Evolutionary conservation across 2,797 vertebrate species (phyloP), one percentile per base, ranked within the genome.

Genomic region (Diceros bicornis): DNA sequence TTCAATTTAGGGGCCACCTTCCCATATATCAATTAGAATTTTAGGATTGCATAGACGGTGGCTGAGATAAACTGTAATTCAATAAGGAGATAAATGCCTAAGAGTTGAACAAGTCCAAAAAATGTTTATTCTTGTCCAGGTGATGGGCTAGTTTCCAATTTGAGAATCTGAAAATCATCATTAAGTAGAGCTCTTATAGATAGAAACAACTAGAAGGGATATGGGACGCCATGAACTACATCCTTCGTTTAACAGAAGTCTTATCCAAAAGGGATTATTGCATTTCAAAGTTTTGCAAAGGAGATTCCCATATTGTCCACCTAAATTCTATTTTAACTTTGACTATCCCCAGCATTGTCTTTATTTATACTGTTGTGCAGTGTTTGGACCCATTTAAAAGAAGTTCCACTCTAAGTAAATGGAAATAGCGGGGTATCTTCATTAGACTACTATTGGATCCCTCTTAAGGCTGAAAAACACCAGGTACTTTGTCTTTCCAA

Each of bases 61-160:
- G 16, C 29, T 78, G 37, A 82, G 32, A 71, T 78, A 59, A 97
- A 91, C 21, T 50, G 4, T 85, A 44, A 79, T 77, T 47, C 7
- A 94, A 34, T 87, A 91, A 64, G 68, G 23, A 79, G 59, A 84
- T 50, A 77, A 47, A 89, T 89, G 62, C 47, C 37, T 29, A 64
- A 71, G 47, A 87, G 27, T 25, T 21, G 9, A 97, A 83, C n/a
- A 89, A 50, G 16, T 86, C 78, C 81, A 23, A 78, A 92, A 96
- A 92, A 78, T n/a, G 75, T 66, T 96, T 96, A 50, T 37, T 78
- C 37, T 94, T 69, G 16, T n/a, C 41, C 41, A 89, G 64, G 37
- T 89, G 72, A 87, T 91, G 21, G 74, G 34, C 23, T 96, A 3
- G 50, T 94, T 97, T 97, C n/a, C 78, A 94, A 37, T 83, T 85